Evolutionary conservation across 2,888 invertebrate species (phyloP).

Genomic region (Xiphydria camelus): DNA sequence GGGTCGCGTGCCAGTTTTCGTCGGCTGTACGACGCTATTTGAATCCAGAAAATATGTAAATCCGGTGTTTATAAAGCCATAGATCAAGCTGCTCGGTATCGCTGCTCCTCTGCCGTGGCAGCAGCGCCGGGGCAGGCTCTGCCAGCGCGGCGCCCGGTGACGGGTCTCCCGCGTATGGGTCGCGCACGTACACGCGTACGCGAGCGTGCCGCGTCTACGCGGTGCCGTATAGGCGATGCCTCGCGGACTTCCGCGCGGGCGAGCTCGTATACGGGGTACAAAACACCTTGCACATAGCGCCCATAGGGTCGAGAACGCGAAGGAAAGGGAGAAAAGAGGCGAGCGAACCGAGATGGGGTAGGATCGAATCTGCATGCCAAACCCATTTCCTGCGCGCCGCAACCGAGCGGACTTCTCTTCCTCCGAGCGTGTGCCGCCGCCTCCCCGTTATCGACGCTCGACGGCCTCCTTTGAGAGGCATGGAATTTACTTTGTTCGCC

Average conservation of each 20-base stretch:
- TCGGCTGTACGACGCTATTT: slow-evolving; percentile 27
- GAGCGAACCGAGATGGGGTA: slow-evolving; percentile 17
- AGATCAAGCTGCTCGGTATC: slow-evolving; percentile 34
- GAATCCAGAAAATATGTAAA: slow-evolving; percentile 43
- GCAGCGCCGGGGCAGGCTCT: too few species aligned
- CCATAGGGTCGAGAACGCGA: slow-evolving; percentile 11
- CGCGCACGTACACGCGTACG: slow-evolving; percentile 13
- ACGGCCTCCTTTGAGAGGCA: too few species aligned
- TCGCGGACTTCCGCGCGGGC: slow-evolving; percentile 37
- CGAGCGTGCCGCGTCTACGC: slow-evolving; percentile 7
- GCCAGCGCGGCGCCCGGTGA: too few species aligned
- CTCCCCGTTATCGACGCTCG: not conserved
- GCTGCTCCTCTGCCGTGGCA: slow-evolving; percentile 11
- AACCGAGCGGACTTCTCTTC: not conserved
- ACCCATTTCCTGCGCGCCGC: slow-evolving; percentile 39
- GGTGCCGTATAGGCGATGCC: slow-evolving; percentile 14
- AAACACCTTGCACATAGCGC: slow-evolving; percentile 31
- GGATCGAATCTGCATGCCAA: slow-evolving; percentile 53
- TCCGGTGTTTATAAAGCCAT: slow-evolving; percentile 39
- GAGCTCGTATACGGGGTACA: slow-evolving; percentile 28
- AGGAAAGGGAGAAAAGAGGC: slow-evolving; percentile 12
- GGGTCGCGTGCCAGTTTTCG: slow-evolving; percentile 35
- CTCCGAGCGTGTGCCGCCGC: too few species aligned
- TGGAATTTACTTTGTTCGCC: too few species aligned
- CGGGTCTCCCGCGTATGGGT: too few species aligned